A percentile compares a stretch with the other conserved stretches of the same genome.
Evolutionary conservation across 2,113 vertebrate genomes (phyloP).

Genomic region (Jacana jacana): DNA sequence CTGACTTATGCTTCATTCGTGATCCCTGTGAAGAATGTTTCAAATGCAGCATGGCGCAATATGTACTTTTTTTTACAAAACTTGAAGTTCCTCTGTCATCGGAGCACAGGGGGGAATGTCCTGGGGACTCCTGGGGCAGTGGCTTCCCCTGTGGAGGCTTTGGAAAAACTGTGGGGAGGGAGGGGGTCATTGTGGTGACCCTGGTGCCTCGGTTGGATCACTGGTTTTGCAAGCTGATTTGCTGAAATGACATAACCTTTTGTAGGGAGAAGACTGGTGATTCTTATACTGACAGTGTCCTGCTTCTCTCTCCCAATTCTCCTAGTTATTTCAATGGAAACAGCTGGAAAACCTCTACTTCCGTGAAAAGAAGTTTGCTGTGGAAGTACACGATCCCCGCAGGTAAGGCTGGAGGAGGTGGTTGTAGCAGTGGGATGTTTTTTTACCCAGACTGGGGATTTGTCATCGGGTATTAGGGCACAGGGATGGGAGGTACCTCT

Average conservation of each 20-base stretch:
- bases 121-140: background rate
- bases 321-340: slow-evolving; percentile 96
- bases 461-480: accelerated
- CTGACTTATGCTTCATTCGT: background rate
- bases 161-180: background rate
- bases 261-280: background rate
- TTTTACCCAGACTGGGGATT: background rate
- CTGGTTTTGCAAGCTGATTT: background rate
- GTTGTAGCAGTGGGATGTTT: accelerated
- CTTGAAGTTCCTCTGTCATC: background rate
- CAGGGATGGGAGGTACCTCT: background rate
- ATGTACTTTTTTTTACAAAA: background rate
- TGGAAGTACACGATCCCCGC: slow-evolving; percentile 94
- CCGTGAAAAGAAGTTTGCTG: slow-evolving; percentile 98
- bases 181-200: background rate
- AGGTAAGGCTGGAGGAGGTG: slow-evolving; percentile 79
- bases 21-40: background rate
- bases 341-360: slow-evolving; percentile 98
- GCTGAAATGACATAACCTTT: background rate
- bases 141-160: background rate
- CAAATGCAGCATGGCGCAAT: background rate
- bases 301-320: slow-evolving; percentile 16
- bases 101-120: accelerated
- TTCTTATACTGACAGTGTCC: background rate
- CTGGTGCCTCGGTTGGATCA: accelerated